A percentile compares a stretch with the other conserved stretches of the same genome.
Conservation (phyloP, 2,797 vertebrate species). For the Clarias fuscus region DNA sequence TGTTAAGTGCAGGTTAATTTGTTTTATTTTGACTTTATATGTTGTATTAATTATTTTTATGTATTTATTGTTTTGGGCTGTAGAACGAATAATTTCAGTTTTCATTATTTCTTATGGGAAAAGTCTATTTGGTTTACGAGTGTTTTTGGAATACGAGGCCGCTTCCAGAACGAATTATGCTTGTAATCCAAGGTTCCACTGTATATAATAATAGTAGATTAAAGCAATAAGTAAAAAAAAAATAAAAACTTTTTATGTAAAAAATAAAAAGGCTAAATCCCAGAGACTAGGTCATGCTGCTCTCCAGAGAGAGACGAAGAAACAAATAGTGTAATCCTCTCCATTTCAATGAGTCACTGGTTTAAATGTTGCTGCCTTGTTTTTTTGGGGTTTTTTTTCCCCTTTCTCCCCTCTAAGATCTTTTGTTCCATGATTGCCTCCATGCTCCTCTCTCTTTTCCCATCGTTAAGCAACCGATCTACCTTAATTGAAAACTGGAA, state of each 20-base stretch:
- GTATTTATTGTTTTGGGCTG: too few species aligned
- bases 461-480: conserved; percentile 58
- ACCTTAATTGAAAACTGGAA: conserved; percentile 68
- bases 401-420: background rate
- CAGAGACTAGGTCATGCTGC: conserved; percentile 17
- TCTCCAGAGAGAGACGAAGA: conserved; percentile 1
- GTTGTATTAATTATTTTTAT: too few species aligned
- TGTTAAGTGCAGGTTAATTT: too few species aligned
- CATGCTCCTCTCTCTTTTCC: conserved; percentile 35
- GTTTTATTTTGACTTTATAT: too few species aligned
- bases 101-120: too few species aligned
- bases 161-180: too few species aligned
- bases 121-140: too few species aligned
- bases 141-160: too few species aligned
- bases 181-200: too few species aligned
- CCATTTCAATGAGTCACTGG: conserved; percentile 33
- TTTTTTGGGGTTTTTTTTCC: background rate
- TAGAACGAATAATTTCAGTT: too few species aligned
- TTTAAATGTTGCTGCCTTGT: conserved; percentile 24
- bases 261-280: conserved; percentile 4
- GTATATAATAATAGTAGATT: background rate
- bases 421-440: conserved; percentile 48
- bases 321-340: conserved; percentile 51
- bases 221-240: conserved; percentile 5
- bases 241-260: background rate